phyloP scores from a whole-genome alignment of 2,113 vertebrate genomes.

The Coturnix japonica region DNA sequence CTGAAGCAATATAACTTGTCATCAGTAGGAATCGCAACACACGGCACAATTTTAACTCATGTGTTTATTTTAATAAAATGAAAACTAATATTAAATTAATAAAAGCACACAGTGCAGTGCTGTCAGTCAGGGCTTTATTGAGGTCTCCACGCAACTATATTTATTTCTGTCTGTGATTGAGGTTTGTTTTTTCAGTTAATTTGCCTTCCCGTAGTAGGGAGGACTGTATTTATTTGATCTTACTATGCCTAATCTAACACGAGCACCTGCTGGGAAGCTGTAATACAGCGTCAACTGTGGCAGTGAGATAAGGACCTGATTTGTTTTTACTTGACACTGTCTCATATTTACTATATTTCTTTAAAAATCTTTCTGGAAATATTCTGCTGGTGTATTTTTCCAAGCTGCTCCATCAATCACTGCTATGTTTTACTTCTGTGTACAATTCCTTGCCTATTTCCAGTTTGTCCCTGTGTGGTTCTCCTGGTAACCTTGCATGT shows the following conservation, averaged over 20 bases:
- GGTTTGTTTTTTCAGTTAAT: slow-evolving; percentile 49
- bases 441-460: not conserved
- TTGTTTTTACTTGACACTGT: slow-evolving; percentile 43
- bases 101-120: not conserved
- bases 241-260: not conserved
- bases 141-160: not conserved
- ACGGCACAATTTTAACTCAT: not conserved
- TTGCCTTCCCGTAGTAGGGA: not conserved
- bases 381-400: slow-evolving; percentile 8
- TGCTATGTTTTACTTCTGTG: not conserved
- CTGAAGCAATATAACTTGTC: not conserved
- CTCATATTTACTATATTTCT: slow-evolving; percentile 39
- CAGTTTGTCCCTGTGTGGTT: not conserved
- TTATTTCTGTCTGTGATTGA: slow-evolving; percentile 18
- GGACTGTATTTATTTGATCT: slow-evolving; percentile 19
- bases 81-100: not conserved
- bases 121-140: not conserved
- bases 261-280: slow-evolving; percentile 51
- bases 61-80: slow-evolving; percentile 44
- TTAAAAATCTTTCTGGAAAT: slow-evolving; percentile 23
- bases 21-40: not conserved
- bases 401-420: slow-evolving; percentile 7
- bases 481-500: not conserved
- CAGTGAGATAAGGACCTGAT: slow-evolving; percentile 28
- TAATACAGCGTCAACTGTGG: not conserved